A percentile compares a stretch with the other conserved stretches of the same genome.
phyloP scores from a whole-genome alignment of 2,113 vertebrate genomes.

The Hyla sarda region DNA sequence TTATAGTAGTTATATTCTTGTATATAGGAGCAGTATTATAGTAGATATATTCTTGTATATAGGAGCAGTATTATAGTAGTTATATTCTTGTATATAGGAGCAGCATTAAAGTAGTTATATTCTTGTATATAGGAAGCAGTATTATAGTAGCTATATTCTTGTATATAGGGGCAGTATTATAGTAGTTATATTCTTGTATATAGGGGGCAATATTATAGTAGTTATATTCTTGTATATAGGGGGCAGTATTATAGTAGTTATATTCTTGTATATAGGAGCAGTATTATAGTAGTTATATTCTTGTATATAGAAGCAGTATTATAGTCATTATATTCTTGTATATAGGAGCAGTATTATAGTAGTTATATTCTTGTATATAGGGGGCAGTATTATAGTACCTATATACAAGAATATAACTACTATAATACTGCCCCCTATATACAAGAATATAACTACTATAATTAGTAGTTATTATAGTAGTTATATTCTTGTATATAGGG shows the following conservation, averaged over 20 bases:
- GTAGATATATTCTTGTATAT: neutral
- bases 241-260: neutral
- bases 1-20: neutral
- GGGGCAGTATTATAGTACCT: neutral
- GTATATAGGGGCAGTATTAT: too few relatives aligned
- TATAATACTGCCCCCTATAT: too few relatives aligned
- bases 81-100: neutral
- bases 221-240: neutral
- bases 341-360: neutral
- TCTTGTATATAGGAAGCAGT: too few relatives aligned
- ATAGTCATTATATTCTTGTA: too few relatives aligned
- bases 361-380: slow-evolving; percentile 3
- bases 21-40: slow-evolving; percentile 4
- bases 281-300: too few relatives aligned
- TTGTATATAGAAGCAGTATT: too few relatives aligned
- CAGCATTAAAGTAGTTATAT: too few relatives aligned
- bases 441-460: too few relatives aligned
- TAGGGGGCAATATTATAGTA: neutral
- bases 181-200: neutral
- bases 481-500: neutral
- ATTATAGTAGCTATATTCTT: too few relatives aligned
- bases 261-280: neutral
- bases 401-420: too few relatives aligned
- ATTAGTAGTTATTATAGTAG: neutral
- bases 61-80: slow-evolving; percentile 7